Percentiles rank a stretch among this genome's conserved stretches.
phyloP scores from a whole-genome alignment of 2,113 vertebrate genomes.

The Lathamus discolor region DNA sequence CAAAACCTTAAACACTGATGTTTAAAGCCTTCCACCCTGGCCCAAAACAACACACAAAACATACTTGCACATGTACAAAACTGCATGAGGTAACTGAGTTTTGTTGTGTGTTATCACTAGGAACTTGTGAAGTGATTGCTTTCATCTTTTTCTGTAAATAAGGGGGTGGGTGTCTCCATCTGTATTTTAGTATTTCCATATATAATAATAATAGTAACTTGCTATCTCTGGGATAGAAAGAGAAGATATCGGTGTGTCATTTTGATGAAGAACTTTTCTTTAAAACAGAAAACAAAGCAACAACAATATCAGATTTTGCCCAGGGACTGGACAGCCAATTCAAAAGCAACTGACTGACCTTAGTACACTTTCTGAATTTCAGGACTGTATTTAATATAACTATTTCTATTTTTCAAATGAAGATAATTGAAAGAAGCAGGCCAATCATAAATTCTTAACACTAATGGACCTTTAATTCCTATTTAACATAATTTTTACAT shows the following conservation, averaged over 20 bases:
- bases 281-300: neutral
- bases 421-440: neutral
- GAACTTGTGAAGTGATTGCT: neutral
- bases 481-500: neutral
- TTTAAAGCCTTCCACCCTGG: neutral
- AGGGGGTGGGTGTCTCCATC: neutral
- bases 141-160: neutral
- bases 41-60: neutral
- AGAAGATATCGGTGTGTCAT: neutral
- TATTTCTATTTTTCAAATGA: neutral
- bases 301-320: neutral
- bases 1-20: neutral
- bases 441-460: neutral
- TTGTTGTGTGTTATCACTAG: neutral
- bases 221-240: neutral
- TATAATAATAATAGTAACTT: neutral
- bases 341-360: neutral
- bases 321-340: neutral
- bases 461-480: neutral
- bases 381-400: neutral
- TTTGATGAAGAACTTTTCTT: neutral
- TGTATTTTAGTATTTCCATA: neutral
- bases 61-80: neutral
- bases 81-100: neutral
- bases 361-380: neutral